Percentiles rank a stretch among this genome's conserved stretches.
These are phyloP conservation scores for Orientallactaga sibirica DNA, from an alignment of 2,797 vertebrate species.

Conservation along the genomic window DNA sequence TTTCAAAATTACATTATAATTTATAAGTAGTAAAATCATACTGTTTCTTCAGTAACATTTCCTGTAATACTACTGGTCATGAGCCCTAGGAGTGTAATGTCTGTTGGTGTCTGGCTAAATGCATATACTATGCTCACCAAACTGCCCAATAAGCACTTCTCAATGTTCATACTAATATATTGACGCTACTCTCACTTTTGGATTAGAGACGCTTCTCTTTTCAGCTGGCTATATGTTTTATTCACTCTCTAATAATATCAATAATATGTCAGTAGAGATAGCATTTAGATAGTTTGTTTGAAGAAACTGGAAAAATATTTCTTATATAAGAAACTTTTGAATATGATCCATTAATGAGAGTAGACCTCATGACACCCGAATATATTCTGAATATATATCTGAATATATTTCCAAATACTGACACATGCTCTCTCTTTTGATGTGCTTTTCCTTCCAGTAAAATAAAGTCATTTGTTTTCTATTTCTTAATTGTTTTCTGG, in stretches of 20 bases:
- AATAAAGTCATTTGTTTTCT: neutral
- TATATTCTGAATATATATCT: neutral
- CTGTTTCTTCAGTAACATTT: neutral
- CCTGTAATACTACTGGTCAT: neutral
- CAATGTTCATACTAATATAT: too few species aligned
- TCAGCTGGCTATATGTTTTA: neutral
- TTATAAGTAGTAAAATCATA: neutral
- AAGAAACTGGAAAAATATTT: neutral
- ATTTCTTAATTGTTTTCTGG: slow-evolving; percentile 23
- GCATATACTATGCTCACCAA: too few species aligned
- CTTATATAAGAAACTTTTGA: neutral
- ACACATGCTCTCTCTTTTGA: neutral
- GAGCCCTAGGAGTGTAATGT: too few species aligned
- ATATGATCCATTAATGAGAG: neutral
- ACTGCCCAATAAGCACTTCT: too few species aligned
- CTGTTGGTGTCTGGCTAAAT: too few species aligned
- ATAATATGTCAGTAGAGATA: neutral
- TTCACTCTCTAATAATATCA: neutral
- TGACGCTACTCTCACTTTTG: too few species aligned
- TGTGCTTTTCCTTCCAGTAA: neutral
- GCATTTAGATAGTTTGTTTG: neutral
- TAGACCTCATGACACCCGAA: neutral
- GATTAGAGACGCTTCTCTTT: too few species aligned
- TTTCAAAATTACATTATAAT: slow-evolving; percentile 14
- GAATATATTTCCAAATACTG: neutral